Evolutionary conservation across 2,113 vertebrate genomes (phyloP).

Genomic region (Macaca nemestrina): DNA sequence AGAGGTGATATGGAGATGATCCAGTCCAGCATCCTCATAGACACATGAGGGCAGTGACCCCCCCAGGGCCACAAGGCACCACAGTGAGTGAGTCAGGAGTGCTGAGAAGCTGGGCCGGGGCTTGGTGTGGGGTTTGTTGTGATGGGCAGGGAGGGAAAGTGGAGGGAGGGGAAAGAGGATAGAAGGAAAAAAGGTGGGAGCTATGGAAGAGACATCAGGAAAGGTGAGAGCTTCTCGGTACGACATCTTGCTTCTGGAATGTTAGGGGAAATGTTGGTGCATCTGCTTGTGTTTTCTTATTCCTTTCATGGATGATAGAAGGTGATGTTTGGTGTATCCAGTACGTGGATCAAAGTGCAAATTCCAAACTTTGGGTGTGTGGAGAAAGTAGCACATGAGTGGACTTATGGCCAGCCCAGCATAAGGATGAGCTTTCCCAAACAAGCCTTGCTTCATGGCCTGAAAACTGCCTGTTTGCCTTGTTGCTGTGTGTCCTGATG

Average conservation of each 20-base stretch:
- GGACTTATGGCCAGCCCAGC: not conserved
- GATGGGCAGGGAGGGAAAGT: not conserved
- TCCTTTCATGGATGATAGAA: not conserved
- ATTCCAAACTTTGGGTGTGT: not conserved
- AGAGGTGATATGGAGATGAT: not conserved
- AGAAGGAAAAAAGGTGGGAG: not conserved
- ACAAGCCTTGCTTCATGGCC: not conserved
- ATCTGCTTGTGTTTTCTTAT: no score
- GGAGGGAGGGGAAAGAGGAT: not conserved
- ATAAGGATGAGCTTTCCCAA: not conserved
- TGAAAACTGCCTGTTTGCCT: not conserved
- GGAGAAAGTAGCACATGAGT: not conserved
- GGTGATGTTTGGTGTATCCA: not conserved
- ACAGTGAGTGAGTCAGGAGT: not conserved
- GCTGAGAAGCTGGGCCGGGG: not conserved
- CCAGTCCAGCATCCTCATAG: not conserved
- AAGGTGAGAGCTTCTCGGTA: accelerated
- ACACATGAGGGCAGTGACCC: not conserved
- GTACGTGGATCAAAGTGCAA: not conserved
- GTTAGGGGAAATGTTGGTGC: not conserved
- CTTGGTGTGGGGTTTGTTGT: no score
- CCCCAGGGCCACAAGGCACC: not conserved
- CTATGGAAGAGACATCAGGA: not conserved
- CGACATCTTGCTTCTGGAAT: not conserved
- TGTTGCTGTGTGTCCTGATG: accelerated